These are phyloP conservation scores for Drosophila teissieri DNA, from an alignment of 1,140 invertebrate genomes.

Conservation along the genomic window DNA sequence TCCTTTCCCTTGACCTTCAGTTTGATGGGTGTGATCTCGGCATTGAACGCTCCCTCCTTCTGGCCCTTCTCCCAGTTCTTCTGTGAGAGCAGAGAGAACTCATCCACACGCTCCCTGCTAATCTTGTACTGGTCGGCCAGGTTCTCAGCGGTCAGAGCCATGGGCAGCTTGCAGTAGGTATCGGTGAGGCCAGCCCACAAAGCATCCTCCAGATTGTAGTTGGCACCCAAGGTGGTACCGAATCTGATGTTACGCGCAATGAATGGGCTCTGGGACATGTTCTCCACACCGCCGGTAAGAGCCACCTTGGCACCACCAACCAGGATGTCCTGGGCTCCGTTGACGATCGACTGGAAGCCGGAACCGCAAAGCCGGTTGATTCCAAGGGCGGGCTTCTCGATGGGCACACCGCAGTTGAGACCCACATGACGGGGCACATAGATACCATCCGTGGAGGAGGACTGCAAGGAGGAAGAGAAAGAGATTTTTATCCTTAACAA, in stretches of 20 bases:
- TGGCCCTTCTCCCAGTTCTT: slow-evolving; percentile 93
- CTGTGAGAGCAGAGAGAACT: slow-evolving; percentile 94
- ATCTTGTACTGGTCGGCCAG: slow-evolving; percentile 96
- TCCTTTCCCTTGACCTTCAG: slow-evolving; percentile 94
- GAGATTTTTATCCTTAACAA: background rate
- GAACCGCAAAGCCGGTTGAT: slow-evolving; percentile 97
- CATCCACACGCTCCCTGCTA: slow-evolving; percentile 93
- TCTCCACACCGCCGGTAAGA: slow-evolving; percentile 96
- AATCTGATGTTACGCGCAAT: slow-evolving; percentile 95
- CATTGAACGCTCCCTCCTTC: slow-evolving; percentile 94
- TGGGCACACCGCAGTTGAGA: slow-evolving; percentile 93
- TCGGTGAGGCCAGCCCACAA: slow-evolving; percentile 97
- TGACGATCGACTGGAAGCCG: slow-evolving; percentile 97
- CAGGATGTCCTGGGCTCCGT: slow-evolving; percentile 95
- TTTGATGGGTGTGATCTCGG: slow-evolving; percentile 95
- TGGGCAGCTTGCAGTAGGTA: slow-evolving; percentile 94
- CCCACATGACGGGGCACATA: slow-evolving; percentile 95
- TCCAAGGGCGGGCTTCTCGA: slow-evolving; percentile 91
- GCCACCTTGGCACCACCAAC: slow-evolving; percentile 94
- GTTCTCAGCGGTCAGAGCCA: slow-evolving; percentile 99
- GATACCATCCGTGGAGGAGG: slow-evolving; percentile 91
- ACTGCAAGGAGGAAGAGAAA: slow-evolving; percentile 21
- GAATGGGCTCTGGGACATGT: slow-evolving; percentile 98
- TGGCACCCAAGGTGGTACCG: slow-evolving; percentile 93
- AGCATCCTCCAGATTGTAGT: slow-evolving; percentile 94